These are phyloP conservation scores for Nemapogon koenigi DNA, from an alignment of 2,888 invertebrate species.

Conservation along the genomic window DNA sequence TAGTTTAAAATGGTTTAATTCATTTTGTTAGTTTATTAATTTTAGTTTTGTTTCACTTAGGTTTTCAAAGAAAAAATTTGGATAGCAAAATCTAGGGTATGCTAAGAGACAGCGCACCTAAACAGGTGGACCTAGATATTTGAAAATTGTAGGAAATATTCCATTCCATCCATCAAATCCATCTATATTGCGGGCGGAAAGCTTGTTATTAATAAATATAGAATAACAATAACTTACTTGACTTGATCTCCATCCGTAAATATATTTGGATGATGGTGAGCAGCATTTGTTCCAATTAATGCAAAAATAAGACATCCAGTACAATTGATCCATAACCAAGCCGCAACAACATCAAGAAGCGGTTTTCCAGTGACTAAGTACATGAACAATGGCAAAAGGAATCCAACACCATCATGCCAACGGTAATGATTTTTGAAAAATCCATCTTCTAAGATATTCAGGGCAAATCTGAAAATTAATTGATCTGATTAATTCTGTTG, in stretches of 20 bases:
- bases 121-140: too few relatives aligned
- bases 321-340: constrained; percentile 64
- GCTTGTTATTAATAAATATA: too few relatives aligned
- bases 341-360: constrained; percentile 31
- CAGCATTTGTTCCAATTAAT: constrained; percentile 73
- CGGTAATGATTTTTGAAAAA: constrained; percentile 33
- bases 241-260: constrained; percentile 79
- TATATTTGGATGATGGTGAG: constrained; percentile 80
- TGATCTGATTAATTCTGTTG: constrained; percentile 1
- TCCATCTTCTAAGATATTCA: constrained; percentile 28
- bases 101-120: too few relatives aligned
- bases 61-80: too few relatives aligned
- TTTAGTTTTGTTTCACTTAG: too few relatives aligned
- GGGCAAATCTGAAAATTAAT: constrained; percentile 26
- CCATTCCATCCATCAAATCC: too few relatives aligned
- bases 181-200: too few relatives aligned
- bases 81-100: too few relatives aligned
- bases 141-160: too few relatives aligned
- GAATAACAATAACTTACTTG: too few relatives aligned
- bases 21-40: too few relatives aligned
- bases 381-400: constrained; percentile 49
- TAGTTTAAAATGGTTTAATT: too few relatives aligned
- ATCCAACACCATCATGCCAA: constrained; percentile 37
- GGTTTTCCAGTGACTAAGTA: constrained; percentile 32
- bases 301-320: constrained; percentile 67